phyloP scores from a whole-genome alignment of 1,140 invertebrate genomes.

The Dufourea novaeangliae region DNA sequence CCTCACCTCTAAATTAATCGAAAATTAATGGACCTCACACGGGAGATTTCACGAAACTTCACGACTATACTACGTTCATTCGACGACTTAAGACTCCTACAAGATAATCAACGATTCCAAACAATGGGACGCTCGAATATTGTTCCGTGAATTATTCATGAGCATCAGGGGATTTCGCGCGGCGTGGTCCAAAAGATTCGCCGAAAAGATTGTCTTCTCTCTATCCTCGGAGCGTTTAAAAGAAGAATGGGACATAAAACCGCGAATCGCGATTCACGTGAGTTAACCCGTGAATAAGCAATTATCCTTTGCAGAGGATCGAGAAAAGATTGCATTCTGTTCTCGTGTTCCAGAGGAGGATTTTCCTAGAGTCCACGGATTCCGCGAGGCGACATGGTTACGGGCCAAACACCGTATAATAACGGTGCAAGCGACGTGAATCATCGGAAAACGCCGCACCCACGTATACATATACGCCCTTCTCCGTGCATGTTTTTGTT shows the following conservation, averaged over 20 bases:
- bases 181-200: constrained; percentile 8
- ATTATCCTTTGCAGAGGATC: constrained; percentile 4
- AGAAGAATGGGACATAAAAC: constrained; percentile 42
- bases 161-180: constrained; percentile 2
- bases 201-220: constrained; percentile 22
- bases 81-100: background rate
- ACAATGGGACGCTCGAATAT: constrained; percentile 31
- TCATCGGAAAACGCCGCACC: constrained; percentile 66
- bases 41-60: background rate
- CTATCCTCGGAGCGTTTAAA: background rate
- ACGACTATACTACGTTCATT: background rate
- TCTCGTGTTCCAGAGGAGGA: background rate
- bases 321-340: background rate
- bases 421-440: constrained; percentile 60
- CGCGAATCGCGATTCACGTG: constrained; percentile 5
- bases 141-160: constrained; percentile 45
- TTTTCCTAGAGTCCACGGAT: constrained; percentile 16
- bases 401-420: constrained; percentile 38
- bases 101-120: constrained; percentile 13
- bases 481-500: constrained; percentile 58
- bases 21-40: no score
- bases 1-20: no score
- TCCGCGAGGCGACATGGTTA: constrained; percentile 4
- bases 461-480: constrained; percentile 41
- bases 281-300: background rate